Evolutionary conservation across 2,113 vertebrate genomes (phyloP).

Genomic region (Siniperca knerii): DNA sequence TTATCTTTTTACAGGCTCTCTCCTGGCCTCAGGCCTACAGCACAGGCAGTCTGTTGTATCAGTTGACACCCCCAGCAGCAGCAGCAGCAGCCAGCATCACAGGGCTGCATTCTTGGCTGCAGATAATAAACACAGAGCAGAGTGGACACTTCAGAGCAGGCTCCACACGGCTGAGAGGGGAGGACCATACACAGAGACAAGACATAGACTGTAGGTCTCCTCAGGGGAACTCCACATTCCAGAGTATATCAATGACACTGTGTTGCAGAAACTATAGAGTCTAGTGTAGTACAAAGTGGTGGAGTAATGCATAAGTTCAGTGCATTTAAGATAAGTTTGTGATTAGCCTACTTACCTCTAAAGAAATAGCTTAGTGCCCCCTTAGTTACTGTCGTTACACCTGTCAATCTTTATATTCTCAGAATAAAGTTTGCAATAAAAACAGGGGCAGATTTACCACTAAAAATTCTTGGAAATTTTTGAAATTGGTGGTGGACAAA

Average conservation of each 20-base stretch:
- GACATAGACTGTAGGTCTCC: slow-evolving; percentile 31
- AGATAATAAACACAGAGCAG: slow-evolving; percentile 70
- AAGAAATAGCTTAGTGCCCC: background rate
- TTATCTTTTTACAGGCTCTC: slow-evolving; percentile 74
- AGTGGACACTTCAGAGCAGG: slow-evolving; percentile 72
- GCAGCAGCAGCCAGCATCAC: slow-evolving; percentile 52
- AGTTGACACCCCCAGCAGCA: slow-evolving; percentile 57
- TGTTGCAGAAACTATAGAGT: background rate
- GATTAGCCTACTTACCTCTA: background rate
- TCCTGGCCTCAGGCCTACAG: slow-evolving; percentile 54
- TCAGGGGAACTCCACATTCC: slow-evolving; percentile 37
- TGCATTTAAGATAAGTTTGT: background rate
- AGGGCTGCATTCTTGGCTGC: slow-evolving; percentile 73
- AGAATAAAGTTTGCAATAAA: background rate
- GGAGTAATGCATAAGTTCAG: background rate
- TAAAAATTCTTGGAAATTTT: background rate
- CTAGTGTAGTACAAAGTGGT: background rate
- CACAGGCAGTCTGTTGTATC: slow-evolving; percentile 58
- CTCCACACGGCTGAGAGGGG: slow-evolving; percentile 58
- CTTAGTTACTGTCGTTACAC: background rate
- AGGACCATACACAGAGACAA: slow-evolving; percentile 32
- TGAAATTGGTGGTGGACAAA: no score
- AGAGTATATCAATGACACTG: slow-evolving; percentile 24
- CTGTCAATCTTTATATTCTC: background rate
- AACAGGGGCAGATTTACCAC: background rate